Conservation (phyloP, 2,888 invertebrate genomes). For the Teinopalpus imperialis region DNA sequence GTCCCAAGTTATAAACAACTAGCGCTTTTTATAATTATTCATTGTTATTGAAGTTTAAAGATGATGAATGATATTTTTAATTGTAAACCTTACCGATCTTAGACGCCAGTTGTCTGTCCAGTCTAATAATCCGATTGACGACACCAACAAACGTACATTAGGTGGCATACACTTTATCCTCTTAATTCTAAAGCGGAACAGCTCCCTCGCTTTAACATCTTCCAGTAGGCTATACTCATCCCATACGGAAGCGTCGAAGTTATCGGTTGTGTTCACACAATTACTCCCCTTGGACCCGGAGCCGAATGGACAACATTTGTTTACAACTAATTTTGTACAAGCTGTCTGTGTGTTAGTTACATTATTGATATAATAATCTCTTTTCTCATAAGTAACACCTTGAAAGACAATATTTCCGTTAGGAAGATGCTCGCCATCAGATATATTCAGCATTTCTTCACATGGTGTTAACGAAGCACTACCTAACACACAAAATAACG, state of each 20-base stretch:
- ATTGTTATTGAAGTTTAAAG: too few relatives aligned
- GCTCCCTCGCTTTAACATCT: conserved; percentile 37
- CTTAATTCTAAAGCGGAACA: conserved; percentile 47
- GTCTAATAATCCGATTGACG: conserved; percentile 23
- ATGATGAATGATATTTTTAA: too few relatives aligned
- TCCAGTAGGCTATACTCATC: conserved; percentile 34
- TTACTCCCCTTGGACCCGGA: conserved; percentile 35
- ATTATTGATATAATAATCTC: conserved; percentile 45
- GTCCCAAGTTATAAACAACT: too few relatives aligned
- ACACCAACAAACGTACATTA: conserved; percentile 35
- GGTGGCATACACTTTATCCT: conserved; percentile 42
- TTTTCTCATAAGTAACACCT: conserved; percentile 39
- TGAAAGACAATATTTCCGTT: conserved; percentile 40
- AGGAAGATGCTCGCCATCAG: conserved; percentile 37
- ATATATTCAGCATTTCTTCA: conserved; percentile 41
- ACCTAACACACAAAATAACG: conserved; percentile 33
- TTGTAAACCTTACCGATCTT: conserved; percentile 44
- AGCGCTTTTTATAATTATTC: too few relatives aligned
- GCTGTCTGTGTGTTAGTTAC: conserved; percentile 39
- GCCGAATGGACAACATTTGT: conserved; percentile 58
- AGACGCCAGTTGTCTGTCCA: conserved; percentile 36
- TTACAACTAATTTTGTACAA: conserved; percentile 45
- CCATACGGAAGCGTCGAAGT: conserved; percentile 50
- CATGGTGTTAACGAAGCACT: conserved; percentile 36
- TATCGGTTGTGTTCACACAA: conserved; percentile 38